Conservation (phyloP, 2,113 vertebrate species). For the Aplodontia rufa region DNA sequence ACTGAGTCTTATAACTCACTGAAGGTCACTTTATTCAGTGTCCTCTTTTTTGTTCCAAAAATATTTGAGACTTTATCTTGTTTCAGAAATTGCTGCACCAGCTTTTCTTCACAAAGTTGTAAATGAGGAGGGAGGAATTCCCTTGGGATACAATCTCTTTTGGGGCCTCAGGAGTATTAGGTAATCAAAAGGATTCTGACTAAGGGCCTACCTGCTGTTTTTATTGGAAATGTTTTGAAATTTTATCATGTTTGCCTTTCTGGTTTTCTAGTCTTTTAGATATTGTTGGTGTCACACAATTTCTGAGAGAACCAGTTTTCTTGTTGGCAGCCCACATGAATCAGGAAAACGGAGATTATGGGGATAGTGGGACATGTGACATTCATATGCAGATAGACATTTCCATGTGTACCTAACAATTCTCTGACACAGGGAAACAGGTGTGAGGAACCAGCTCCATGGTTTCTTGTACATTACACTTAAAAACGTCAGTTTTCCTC, state of each 20-base stretch:
- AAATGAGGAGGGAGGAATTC: not conserved
- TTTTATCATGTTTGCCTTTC: not conserved
- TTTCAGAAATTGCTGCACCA: not conserved
- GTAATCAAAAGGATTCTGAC: not conserved
- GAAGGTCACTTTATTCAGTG: not conserved
- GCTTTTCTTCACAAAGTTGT: not conserved
- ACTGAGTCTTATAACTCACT: not conserved
- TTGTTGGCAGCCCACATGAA: not conserved
- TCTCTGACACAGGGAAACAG: not conserved
- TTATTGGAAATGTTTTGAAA: not conserved
- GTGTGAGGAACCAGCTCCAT: not conserved
- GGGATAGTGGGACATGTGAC: not conserved
- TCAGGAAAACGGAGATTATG: not conserved
- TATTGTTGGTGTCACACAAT: not conserved
- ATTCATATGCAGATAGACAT: not conserved
- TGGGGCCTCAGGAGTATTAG: no score
- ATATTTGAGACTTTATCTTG: not conserved
- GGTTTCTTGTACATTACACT: not conserved
- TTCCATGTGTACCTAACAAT: not conserved
- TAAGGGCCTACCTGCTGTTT: not conserved
- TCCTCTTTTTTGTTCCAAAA: not conserved
- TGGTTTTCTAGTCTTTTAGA: not conserved
- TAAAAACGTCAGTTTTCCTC: not conserved
- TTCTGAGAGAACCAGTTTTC: conserved; percentile 9
- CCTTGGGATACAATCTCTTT: not conserved